Evolutionary conservation across 2,113 vertebrate species (phyloP).

Genomic region (Megalops atlanticus): DNA sequence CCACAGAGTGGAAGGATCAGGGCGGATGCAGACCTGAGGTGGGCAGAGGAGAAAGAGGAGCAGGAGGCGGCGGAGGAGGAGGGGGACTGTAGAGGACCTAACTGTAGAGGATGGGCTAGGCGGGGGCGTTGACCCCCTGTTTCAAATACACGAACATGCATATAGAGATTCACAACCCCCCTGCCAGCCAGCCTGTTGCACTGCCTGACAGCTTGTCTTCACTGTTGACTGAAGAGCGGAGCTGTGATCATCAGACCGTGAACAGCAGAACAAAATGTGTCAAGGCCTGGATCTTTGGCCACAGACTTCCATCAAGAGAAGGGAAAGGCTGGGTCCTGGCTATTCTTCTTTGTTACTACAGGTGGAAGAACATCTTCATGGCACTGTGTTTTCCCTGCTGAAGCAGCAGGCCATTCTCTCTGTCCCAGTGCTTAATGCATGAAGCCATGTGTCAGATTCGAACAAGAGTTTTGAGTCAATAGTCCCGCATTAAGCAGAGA

Average conservation of each 20-base stretch:
- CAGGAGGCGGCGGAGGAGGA: neutral
- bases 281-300: too few relatives aligned
- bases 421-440: neutral
- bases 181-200: neutral
- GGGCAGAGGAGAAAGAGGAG: neutral
- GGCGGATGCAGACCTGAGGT: constrained; percentile 44
- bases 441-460: neutral
- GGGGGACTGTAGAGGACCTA: too few relatives aligned
- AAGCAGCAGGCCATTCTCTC: neutral
- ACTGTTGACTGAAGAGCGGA: too few relatives aligned
- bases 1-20: constrained; percentile 40
- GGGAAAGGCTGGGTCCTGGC: too few relatives aligned
- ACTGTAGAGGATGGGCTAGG: neutral
- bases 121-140: neutral
- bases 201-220: neutral
- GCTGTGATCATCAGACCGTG: too few relatives aligned
- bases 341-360: too few relatives aligned
- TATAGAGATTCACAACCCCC: neutral
- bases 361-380: too few relatives aligned
- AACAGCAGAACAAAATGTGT: too few relatives aligned
- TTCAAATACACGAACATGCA: neutral
- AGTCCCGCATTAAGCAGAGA: neutral
- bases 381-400: too few relatives aligned
- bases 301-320: too few relatives aligned
- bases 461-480: neutral